Base-by-base conservation (phyloP, 2,888 invertebrate genomes). In the Eupithecia abbreviata region DNA sequence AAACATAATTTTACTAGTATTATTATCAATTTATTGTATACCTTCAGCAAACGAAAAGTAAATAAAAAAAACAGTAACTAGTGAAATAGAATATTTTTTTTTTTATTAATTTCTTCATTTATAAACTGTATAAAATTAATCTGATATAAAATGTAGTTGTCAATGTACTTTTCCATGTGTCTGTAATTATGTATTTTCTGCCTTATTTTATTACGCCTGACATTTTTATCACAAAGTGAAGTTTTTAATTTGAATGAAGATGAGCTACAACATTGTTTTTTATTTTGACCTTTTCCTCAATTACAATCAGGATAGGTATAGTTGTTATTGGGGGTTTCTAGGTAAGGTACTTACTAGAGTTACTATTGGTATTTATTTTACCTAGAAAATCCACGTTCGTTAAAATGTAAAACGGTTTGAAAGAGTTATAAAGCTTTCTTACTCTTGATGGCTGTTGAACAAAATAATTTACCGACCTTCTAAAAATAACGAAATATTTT, bases 241-340 rank as follows among this genome's bases (percentile, higher is more conserved):
- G 86, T 90, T 90, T 58, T 90, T 87, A 85, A 90, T 87, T 86
- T 88, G 88, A 90, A 90, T 85, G 87, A 89, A 87, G 84, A 88
- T 86, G 85, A 85, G 81, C 81, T 80, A 82, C 43, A 82, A 84
- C 79, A 77, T 84, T 80, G 85, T 88, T 88, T 84, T 89, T 73
- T 13, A 45, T 68, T 42, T 68, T 68, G 18, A 45, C 18, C 0
- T 9, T n/a, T n/a, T n/a, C 9, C 1, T 15, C 18, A 58, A 58
- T 47, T 47, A 47, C 1, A 47, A 47, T 30, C 30, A 30, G 30
- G 30, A 30, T 30, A 30, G 30, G 30, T 30, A 30, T 30, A 30
- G 30, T 30, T 30, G 30, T 30, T 30, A 30, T 30, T 30, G 30
- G 30, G 30, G 30, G 0, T 30, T 30, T 30, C 30, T 30, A 30